Evolutionary conservation across 2,113 vertebrate genomes (phyloP).

Genomic region (Nettapus auritus): DNA sequence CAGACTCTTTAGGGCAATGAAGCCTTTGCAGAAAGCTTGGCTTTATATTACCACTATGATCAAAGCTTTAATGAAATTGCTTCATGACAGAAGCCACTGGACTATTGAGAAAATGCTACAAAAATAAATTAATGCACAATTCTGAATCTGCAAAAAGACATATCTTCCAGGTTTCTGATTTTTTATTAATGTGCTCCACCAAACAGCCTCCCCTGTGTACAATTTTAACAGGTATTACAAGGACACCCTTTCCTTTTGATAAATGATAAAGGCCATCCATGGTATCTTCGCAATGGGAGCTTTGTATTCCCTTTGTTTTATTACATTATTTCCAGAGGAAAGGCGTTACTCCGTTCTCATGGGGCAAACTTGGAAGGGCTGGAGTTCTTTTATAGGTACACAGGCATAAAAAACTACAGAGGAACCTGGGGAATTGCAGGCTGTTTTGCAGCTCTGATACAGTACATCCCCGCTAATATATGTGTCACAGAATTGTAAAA

Average conservation of each 20-base stretch:
- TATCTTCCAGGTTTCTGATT: conserved; percentile 74
- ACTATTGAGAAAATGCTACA: conserved; percentile 74
- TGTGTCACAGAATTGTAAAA: conserved; percentile 56
- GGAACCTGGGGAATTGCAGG: conserved; percentile 69
- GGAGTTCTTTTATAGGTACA: conserved; percentile 68
- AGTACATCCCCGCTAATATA: conserved; percentile 50
- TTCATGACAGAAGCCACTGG: conserved; percentile 62
- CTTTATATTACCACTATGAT: conserved; percentile 67
- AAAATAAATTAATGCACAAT: conserved; percentile 74
- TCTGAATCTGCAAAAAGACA: conserved; percentile 60
- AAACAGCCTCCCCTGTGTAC: conserved; percentile 56
- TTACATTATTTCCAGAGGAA: conserved; percentile 72
- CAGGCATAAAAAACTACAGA: conserved; percentile 50
- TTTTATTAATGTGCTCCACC: conserved; percentile 74
- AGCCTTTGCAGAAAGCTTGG: conserved; percentile 67
- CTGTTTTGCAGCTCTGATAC: conserved; percentile 59
- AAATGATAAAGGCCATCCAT: conserved; percentile 71
- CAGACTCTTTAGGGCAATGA: conserved; percentile 73
- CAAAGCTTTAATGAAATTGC: conserved; percentile 75
- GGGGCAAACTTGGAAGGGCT: conserved; percentile 61
- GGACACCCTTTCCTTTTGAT: conserved; percentile 70
- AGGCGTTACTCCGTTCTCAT: conserved; percentile 69
- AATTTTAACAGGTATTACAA: conserved; percentile 66
- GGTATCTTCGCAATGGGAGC: conserved; percentile 66
- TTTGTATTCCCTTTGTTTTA: conserved; percentile 74